Percentiles rank a stretch among this genome's conserved stretches.
Evolutionary conservation across 2,888 invertebrate species (phyloP).

Genomic region (Yponomeuta cagnagella): DNA sequence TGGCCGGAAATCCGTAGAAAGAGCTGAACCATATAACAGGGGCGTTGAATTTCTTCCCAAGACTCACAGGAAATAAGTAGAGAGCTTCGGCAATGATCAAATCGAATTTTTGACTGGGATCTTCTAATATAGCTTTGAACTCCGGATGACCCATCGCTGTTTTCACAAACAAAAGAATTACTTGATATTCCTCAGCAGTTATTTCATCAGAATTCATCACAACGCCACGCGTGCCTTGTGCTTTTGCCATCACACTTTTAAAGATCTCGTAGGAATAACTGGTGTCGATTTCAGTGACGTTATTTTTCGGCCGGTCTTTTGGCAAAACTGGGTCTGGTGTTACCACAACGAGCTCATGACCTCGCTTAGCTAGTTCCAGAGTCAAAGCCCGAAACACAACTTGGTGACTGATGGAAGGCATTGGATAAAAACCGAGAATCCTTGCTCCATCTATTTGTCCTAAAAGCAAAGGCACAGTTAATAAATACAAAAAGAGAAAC

Average conservation of each 20-base stretch:
- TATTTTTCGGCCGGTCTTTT: conserved; percentile 24
- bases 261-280: conserved; percentile 26
- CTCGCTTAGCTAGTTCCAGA: conserved; percentile 49
- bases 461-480: background rate
- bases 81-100: conserved; percentile 15
- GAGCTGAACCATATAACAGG: conserved; percentile 15
- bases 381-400: conserved; percentile 52
- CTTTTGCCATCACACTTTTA: background rate
- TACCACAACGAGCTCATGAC: conserved; percentile 60
- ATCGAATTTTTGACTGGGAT: conserved; percentile 15
- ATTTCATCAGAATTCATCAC: background rate
- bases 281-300: conserved; percentile 27
- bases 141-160: conserved; percentile 1
- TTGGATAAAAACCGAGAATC: conserved; percentile 54
- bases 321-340: conserved; percentile 59
- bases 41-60: conserved; percentile 16
- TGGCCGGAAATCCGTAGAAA: conserved; percentile 18
- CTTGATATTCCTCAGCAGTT: background rate
- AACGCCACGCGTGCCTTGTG: background rate
- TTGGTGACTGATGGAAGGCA: conserved; percentile 66
- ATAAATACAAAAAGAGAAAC: background rate
- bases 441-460: conserved; percentile 26
- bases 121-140: conserved; percentile 11
- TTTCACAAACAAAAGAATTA: background rate
- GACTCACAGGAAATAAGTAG: background rate